These are phyloP conservation scores for Streblospio benedicti DNA, from an alignment of 1,140 invertebrate species.

Conservation along the genomic window DNA sequence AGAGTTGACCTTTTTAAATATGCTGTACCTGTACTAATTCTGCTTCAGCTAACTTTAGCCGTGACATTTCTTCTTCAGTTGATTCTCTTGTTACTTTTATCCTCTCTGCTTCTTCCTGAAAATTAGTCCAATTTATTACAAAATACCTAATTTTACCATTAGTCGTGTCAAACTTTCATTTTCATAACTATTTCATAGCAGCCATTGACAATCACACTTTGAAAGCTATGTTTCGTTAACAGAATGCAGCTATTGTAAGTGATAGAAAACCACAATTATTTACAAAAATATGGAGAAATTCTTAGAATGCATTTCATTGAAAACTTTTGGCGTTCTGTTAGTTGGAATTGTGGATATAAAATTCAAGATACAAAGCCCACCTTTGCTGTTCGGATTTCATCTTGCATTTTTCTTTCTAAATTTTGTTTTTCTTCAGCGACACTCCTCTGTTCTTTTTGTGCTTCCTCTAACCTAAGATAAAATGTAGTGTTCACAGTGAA, in stretches of 20 bases:
- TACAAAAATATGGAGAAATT: too few relatives aligned
- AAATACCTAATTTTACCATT: neutral
- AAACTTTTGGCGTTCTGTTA: too few relatives aligned
- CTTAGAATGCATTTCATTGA: too few relatives aligned
- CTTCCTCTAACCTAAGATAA: conserved; percentile 51
- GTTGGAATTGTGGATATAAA: too few relatives aligned
- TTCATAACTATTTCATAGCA: too few relatives aligned
- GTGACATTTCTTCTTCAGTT: conserved; percentile 24
- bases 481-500: too few relatives aligned
- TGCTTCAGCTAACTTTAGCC: conserved; percentile 26
- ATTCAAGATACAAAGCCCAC: conserved; percentile 16
- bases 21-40: conserved; percentile 34
- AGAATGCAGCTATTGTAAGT: too few relatives aligned
- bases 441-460: conserved; percentile 62
- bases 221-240: too few relatives aligned
- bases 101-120: conserved; percentile 28
- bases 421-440: conserved; percentile 71
- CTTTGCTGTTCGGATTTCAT: conserved; percentile 49
- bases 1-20: too few relatives aligned
- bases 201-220: too few relatives aligned
- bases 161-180: neutral
- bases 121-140: neutral
- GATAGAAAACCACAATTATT: too few relatives aligned
- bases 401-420: conserved; percentile 64
- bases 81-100: conserved; percentile 21